These are phyloP conservation scores for Dicrostonyx torquatus DNA, from an alignment of 2,797 vertebrate species.

Conservation along the genomic window DNA sequence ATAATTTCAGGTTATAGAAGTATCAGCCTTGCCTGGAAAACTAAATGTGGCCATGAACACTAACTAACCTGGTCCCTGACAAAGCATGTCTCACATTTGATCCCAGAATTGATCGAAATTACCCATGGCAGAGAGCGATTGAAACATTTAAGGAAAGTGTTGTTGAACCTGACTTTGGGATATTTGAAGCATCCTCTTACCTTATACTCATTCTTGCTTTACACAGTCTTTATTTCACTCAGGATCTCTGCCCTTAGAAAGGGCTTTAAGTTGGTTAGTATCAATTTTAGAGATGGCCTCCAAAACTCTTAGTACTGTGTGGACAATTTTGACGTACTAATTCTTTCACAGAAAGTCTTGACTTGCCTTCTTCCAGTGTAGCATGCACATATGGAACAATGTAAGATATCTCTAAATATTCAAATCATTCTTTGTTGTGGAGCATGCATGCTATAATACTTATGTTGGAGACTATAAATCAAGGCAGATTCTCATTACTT, in stretches of 20 bases:
- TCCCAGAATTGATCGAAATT: background rate
- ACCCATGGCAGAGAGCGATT: background rate
- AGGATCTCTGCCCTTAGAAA: too few relatives aligned
- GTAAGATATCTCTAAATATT: too few relatives aligned
- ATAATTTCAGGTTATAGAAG: too few relatives aligned
- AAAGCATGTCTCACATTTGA: background rate
- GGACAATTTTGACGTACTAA: background rate
- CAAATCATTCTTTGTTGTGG: too few relatives aligned
- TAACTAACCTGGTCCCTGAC: too few relatives aligned
- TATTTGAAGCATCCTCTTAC: background rate
- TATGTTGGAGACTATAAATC: too few relatives aligned
- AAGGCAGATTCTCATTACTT: too few relatives aligned
- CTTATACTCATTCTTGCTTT: background rate
- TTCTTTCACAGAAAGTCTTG: background rate
- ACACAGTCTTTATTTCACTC: background rate
- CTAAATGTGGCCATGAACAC: too few relatives aligned
- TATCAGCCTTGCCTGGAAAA: too few relatives aligned
- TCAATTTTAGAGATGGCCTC: background rate
- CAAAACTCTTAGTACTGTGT: background rate
- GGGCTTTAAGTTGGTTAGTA: background rate
- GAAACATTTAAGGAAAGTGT: background rate
- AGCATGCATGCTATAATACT: too few relatives aligned
- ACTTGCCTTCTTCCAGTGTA: background rate
- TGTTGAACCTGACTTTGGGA: background rate
- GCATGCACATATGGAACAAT: background rate